phyloP scores from a whole-genome alignment of 2,113 vertebrate species.

The Dermatemys mawii region DNA sequence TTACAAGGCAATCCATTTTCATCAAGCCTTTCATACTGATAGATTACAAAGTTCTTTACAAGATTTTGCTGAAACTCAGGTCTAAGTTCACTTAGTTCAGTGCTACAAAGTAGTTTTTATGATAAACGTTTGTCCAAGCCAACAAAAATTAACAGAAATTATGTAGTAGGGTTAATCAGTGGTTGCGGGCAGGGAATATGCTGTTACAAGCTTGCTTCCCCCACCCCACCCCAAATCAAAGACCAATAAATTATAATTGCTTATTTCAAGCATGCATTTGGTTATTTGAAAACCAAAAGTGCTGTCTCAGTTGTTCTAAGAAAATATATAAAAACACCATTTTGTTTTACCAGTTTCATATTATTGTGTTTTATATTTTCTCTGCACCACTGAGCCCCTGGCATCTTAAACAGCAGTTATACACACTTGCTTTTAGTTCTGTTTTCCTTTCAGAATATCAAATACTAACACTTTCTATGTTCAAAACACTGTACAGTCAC shows the following conservation, averaged over 20 bases:
- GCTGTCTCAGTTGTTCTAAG: constrained; percentile 47
- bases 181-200: neutral
- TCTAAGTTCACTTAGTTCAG: neutral
- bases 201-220: constrained; percentile 52
- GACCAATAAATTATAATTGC: constrained; percentile 31
- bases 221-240: neutral
- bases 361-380: constrained; percentile 1
- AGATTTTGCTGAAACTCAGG: neutral
- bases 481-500: neutral
- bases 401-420: neutral
- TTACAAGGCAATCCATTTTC: neutral
- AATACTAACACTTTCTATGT: neutral
- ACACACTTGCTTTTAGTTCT: neutral
- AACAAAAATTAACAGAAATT: neutral
- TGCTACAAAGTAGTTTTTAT: neutral
- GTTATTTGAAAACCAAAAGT: constrained; percentile 41
- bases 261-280: constrained; percentile 47
- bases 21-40: neutral
- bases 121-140: neutral
- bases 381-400: neutral
- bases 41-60: neutral
- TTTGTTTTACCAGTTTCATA: neutral
- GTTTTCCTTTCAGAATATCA: constrained; percentile 4
- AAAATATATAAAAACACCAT: constrained; percentile 39
- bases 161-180: neutral